phyloP scores from a whole-genome alignment of 92 coral and sea anemone genomes.

The Epizoanthus ramosus region DNA sequence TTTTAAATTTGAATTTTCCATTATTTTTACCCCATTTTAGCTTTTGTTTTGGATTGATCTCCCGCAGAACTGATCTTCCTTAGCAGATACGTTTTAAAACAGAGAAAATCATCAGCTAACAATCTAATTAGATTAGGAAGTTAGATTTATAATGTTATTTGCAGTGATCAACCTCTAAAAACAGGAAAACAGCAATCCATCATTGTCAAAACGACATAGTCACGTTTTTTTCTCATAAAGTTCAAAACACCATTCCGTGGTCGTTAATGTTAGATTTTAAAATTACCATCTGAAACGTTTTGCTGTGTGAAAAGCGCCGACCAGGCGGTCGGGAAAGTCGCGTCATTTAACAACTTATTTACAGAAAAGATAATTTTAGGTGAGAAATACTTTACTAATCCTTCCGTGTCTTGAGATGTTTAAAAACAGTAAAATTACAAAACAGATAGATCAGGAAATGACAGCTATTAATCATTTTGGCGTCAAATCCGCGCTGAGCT shows the following conservation, averaged over 20 bases:
- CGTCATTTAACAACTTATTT: conserved; percentile 18
- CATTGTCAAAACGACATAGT: conserved; percentile 23
- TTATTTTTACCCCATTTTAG: no score
- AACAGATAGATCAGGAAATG: conserved; percentile 56
- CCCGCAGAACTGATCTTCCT: no score
- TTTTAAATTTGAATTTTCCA: no score
- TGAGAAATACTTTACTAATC: conserved; percentile 40
- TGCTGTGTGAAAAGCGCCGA: neutral
- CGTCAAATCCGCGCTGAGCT: conserved; percentile 33
- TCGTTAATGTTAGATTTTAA: neutral
- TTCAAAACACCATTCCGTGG: neutral
- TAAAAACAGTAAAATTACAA: conserved; percentile 35
- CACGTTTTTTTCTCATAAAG: neutral
- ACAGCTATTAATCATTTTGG: conserved; percentile 43
- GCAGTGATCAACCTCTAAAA: neutral
- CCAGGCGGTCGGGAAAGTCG: neutral
- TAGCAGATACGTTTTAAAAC: no score
- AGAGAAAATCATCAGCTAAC: no score
- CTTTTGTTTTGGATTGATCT: no score
- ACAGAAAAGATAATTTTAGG: conserved; percentile 31
- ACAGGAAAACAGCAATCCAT: conserved; percentile 32
- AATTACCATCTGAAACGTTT: neutral
- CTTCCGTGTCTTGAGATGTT: conserved; percentile 36
- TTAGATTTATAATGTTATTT: neutral
- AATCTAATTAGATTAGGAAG: conserved; percentile 27